Evolutionary conservation across 1,140 invertebrate species (phyloP).

Genomic region (Papilio glaucus): DNA sequence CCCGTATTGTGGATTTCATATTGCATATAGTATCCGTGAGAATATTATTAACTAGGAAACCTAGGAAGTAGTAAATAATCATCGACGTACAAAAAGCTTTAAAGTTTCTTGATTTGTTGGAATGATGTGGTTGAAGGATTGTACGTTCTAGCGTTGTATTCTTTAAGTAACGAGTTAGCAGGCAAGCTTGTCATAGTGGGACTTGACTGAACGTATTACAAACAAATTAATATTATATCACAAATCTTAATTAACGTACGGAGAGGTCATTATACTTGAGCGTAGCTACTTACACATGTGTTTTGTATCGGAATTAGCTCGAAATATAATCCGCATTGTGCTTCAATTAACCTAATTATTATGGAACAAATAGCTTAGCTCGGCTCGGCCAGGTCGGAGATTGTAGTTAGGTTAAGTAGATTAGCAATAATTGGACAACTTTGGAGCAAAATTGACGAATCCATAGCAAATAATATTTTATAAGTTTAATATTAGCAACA

Average conservation of each 20-base stretch:
- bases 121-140: too few species aligned
- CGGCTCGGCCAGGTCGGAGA: background rate
- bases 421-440: slow-evolving; percentile 16
- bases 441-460: slow-evolving; percentile 4
- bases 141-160: too few species aligned
- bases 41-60: slow-evolving; percentile 55
- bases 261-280: background rate
- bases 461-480: background rate
- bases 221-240: background rate
- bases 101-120: too few species aligned
- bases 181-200: too few species aligned
- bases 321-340: slow-evolving; percentile 30
- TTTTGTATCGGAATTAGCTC: slow-evolving; percentile 26
- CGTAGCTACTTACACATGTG: background rate
- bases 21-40: slow-evolving; percentile 50
- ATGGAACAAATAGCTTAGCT: slow-evolving; percentile 24
- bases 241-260: background rate
- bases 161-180: too few species aligned
- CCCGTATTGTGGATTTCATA: slow-evolving; percentile 55
- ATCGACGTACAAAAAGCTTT: too few species aligned
- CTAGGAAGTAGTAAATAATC: too few species aligned
- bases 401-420: slow-evolving; percentile 19
- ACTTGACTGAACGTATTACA: too few species aligned
- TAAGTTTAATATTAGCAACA: slow-evolving; percentile 1
- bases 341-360: slow-evolving; percentile 37